phyloP scores from a whole-genome alignment of 2,113 vertebrate species.

The Epinephelus cyanopodus region DNA sequence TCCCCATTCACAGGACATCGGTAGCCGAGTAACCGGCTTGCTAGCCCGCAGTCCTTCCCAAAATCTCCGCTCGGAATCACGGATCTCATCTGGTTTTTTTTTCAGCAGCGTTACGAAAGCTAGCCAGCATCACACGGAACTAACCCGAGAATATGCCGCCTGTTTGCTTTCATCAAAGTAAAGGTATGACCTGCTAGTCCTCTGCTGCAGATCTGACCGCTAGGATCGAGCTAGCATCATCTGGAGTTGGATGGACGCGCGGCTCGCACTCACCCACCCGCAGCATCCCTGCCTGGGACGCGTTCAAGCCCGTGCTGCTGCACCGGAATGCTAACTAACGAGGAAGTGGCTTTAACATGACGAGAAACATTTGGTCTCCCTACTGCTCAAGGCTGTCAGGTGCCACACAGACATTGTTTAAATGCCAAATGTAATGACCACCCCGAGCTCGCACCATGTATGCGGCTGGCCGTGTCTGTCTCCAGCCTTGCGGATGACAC shows the following conservation, averaged over 20 bases:
- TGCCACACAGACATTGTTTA: constrained; percentile 21
- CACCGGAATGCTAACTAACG: constrained; percentile 53
- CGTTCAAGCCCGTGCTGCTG: constrained; percentile 4
- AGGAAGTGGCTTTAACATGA: constrained; percentile 60
- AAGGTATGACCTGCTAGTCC: constrained; percentile 31
- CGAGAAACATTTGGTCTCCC: not conserved
- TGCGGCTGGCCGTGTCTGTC: constrained; percentile 69
- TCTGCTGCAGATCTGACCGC: constrained; percentile 52
- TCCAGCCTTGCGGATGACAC: constrained; percentile 81
- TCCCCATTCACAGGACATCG: constrained; percentile 45
- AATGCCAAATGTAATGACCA: constrained; percentile 68
- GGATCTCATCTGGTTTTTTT: constrained; percentile 24
- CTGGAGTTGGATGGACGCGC: constrained; percentile 55
- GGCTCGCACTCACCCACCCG: constrained; percentile 12
- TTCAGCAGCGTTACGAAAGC: not conserved
- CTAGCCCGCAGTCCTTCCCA: constrained; percentile 61
- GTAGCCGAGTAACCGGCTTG: constrained; percentile 63
- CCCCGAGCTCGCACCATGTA: constrained; percentile 70
- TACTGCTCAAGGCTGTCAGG: not conserved
- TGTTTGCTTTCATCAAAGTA: not conserved
- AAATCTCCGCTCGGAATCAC: constrained; percentile 61
- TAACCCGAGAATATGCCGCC: not conserved
- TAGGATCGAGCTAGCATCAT: constrained; percentile 66
- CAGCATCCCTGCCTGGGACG: constrained; percentile 54
- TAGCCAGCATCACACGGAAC: not conserved